Percentiles rank a stretch among this genome's conserved stretches.
Conservation (phyloP, 2,113 vertebrate species). For the Nannobrachium achirus region DNA sequence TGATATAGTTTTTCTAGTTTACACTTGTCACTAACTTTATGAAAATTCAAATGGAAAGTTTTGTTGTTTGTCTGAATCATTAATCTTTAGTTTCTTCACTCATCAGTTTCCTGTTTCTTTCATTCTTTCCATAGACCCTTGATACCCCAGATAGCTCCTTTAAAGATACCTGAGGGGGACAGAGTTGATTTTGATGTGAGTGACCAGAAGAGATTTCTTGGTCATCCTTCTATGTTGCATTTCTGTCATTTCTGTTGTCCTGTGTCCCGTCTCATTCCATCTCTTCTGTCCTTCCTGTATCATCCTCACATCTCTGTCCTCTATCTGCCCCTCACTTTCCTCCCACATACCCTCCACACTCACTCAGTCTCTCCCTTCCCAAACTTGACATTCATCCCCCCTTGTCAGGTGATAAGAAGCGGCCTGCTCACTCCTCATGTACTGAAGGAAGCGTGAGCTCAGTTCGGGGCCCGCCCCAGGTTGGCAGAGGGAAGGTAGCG, state of each 20-base stretch:
- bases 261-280: background rate
- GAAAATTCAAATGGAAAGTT: too few relatives aligned
- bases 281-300: background rate
- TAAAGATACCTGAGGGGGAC: conserved; percentile 83
- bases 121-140: conserved; percentile 59
- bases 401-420: too few relatives aligned
- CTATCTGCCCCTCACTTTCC: background rate
- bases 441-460: too few relatives aligned
- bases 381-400: too few relatives aligned
- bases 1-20: too few relatives aligned
- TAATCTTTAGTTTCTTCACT: background rate
- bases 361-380: too few relatives aligned
- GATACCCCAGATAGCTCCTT: conserved; percentile 77
- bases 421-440: too few relatives aligned
- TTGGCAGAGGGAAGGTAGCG: too few relatives aligned
- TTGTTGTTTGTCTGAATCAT: too few relatives aligned
- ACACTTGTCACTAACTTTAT: too few relatives aligned
- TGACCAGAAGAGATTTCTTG: background rate
- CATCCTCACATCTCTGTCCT: background rate
- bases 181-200: conserved; percentile 83
- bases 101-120: background rate
- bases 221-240: background rate
- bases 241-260: background rate
- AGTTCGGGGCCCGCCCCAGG: too few relatives aligned
- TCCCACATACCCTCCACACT: background rate